Percentiles rank a stretch among this genome's conserved stretches.
Conservation (phyloP, 2,113 vertebrate species). For the Podiceps cristatus region DNA sequence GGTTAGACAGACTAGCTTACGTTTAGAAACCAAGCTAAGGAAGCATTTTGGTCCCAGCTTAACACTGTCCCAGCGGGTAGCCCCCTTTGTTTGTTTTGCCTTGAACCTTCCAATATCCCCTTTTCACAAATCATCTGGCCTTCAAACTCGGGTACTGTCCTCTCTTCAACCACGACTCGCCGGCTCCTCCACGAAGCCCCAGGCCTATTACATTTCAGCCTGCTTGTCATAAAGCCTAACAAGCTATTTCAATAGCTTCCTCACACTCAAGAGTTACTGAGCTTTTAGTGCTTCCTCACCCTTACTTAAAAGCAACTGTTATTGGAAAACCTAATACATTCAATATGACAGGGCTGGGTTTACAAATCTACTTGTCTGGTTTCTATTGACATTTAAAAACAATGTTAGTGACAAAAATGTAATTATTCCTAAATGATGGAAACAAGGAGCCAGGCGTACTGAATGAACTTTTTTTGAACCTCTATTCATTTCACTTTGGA, state of each 20-base stretch:
- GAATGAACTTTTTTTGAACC: constrained; percentile 71
- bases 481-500: constrained; percentile 65
- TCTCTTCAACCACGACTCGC: background rate
- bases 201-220: constrained; percentile 26
- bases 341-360: constrained; percentile 19
- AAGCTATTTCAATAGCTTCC: constrained; percentile 50
- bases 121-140: constrained; percentile 35
- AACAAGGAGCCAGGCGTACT: constrained; percentile 29
- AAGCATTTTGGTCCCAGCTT: background rate
- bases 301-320: constrained; percentile 25
- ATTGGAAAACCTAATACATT: constrained; percentile 56
- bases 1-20: background rate
- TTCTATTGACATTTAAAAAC: constrained; percentile 71
- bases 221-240: constrained; percentile 37
- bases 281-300: constrained; percentile 39
- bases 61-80: constrained; percentile 15
- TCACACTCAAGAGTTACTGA: constrained; percentile 24
- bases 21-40: constrained; percentile 14
- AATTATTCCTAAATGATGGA: constrained; percentile 67
- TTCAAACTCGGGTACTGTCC: background rate
- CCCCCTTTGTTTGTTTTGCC: constrained; percentile 30
- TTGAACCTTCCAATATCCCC: constrained; percentile 24
- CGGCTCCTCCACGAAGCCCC: background rate
- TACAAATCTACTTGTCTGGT: constrained; percentile 57
- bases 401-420: constrained; percentile 66